phyloP scores from a whole-genome alignment of 2,888 invertebrate species.

The Cryptophagus acutangulus region DNA sequence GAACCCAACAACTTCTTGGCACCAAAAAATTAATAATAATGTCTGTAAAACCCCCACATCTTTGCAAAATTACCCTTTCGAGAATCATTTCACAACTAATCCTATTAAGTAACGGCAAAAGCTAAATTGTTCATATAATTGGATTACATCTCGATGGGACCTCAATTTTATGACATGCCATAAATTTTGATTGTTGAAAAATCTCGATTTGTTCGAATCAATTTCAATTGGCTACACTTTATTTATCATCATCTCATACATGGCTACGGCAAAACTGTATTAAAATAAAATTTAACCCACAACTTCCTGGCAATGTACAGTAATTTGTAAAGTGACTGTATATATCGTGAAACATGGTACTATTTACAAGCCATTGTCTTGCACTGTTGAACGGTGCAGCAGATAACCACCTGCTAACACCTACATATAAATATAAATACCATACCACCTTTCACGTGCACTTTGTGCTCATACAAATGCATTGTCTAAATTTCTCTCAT shows the following conservation, averaged over 20 bases:
- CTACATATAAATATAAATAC: no score
- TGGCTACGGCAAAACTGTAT: not conserved
- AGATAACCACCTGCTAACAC: slow-evolving; percentile 9
- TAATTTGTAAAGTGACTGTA: slow-evolving; percentile 3
- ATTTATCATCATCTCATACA: slow-evolving; percentile 1
- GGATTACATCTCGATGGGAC: no score
- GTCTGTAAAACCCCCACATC: not conserved
- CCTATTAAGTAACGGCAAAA: no score
- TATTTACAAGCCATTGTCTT: slow-evolving; percentile 8
- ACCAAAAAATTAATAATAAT: not conserved
- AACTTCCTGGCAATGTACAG: not conserved
- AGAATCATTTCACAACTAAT: no score
- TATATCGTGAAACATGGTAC: slow-evolving; percentile 7
- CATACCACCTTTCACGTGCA: slow-evolving; percentile 2
- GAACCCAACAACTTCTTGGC: no score
- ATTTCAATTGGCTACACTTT: not conserved
- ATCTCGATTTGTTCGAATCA: no score
- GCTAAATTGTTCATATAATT: no score
- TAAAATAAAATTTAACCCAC: no score
- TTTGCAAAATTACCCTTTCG: no score
- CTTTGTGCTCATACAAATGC: no score
- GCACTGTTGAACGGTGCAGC: slow-evolving; percentile 4
- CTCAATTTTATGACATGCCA: not conserved
- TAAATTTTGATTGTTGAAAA: not conserved
- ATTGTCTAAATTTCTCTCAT: no score